Evolutionary conservation across 2,888 invertebrate species (phyloP).

Genomic region (Conomelus anceps): DNA sequence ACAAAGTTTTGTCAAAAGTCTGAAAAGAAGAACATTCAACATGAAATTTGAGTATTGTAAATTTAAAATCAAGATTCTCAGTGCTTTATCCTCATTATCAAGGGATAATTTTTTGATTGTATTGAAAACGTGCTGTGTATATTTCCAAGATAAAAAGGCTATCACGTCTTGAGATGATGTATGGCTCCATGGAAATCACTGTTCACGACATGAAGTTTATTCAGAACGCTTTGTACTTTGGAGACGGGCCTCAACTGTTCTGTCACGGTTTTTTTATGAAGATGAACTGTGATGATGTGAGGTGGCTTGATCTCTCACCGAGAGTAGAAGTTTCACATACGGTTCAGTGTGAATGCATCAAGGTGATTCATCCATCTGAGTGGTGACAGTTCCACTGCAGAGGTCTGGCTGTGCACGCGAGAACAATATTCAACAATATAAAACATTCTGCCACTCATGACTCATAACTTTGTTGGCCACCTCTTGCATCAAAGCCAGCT

Average conservation of each 20-base stretch:
- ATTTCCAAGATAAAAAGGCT: background rate
- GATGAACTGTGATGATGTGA: background rate
- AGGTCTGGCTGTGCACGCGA: too few relatives aligned
- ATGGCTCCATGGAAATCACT: background rate
- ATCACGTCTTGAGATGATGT: background rate
- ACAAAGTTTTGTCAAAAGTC: too few relatives aligned
- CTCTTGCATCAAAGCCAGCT: background rate
- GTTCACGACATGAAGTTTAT: background rate
- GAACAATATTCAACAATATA: background rate
- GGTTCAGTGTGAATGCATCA: background rate
- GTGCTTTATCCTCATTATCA: too few relatives aligned
- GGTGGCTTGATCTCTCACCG: background rate
- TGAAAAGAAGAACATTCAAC: too few relatives aligned
- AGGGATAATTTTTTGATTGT: background rate
- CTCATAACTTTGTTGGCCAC: background rate
- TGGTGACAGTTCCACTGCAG: background rate
- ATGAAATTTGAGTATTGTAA: too few relatives aligned
- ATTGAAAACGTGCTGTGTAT: too few relatives aligned
- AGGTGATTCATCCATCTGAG: background rate
- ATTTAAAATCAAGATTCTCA: too few relatives aligned
- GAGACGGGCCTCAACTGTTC: background rate
- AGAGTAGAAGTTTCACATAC: background rate
- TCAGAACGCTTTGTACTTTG: background rate
- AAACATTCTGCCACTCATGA: background rate
- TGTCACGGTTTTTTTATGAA: background rate